A percentile compares a stretch with the other conserved stretches of the same genome.
Evolutionary conservation across 64 coral and sea anemone species (phyloP).

Genomic region (Pachyseris speciosa): DNA sequence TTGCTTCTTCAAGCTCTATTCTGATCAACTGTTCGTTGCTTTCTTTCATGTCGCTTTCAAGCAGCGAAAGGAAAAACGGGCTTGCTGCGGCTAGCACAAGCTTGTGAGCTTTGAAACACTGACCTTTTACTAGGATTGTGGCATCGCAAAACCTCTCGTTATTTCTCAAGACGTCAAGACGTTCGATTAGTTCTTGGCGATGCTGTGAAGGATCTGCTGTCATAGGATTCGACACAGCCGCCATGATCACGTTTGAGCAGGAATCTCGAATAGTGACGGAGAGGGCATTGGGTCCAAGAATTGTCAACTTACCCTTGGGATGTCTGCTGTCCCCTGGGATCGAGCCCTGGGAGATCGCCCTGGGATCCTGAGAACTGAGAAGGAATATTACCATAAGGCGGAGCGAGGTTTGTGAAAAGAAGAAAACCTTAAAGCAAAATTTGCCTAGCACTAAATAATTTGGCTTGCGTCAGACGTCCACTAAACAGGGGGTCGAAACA

Average conservation of each 20-base stretch:
- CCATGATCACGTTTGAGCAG: too few species aligned
- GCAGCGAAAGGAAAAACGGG: background rate
- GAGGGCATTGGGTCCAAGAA: background rate
- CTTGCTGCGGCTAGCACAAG: background rate
- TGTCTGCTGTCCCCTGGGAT: too few species aligned
- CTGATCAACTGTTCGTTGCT: background rate
- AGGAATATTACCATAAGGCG: too few species aligned
- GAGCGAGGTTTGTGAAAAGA: too few species aligned
- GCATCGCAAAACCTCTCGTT: background rate
- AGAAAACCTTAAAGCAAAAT: too few species aligned
- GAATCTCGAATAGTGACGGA: too few species aligned
- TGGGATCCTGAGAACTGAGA: too few species aligned
- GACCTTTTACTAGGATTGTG: background rate
- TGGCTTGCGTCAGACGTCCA: too few species aligned
- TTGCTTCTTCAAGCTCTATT: background rate
- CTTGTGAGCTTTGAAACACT: background rate
- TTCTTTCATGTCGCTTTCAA: background rate
- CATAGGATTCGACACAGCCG: background rate
- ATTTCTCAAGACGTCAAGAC: background rate
- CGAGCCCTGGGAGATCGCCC: too few species aligned
- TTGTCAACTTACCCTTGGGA: too few species aligned
- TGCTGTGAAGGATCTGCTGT: background rate
- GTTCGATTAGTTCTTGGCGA: background rate
- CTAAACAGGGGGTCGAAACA: too few species aligned
- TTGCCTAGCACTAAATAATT: too few species aligned